Base-by-base conservation (phyloP, 30 jellyfish, hydroid and myxozoan species). In the Pelagia noctiluca region DNA sequence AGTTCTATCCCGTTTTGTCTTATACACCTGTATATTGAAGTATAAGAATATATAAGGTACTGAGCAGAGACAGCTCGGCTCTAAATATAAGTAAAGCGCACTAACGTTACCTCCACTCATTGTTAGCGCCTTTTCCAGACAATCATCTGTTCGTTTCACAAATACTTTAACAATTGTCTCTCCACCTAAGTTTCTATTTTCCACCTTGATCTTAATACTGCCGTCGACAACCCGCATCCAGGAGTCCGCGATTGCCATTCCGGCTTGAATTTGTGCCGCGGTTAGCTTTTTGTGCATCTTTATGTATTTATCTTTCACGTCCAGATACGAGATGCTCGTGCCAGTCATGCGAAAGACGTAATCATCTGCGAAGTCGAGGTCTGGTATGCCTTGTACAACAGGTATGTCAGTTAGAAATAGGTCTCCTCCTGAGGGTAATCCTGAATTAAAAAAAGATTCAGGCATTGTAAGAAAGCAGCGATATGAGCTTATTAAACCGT, bases 171-270 rank as follows among this genome's bases (percentile, higher is more conserved):
- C 68, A 19, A 52, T 52, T 3, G 68, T 52, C 26, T 52, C 68
- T 5, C 12, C 28, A 19, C n/a, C n/a, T n/a, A 30, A 30, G 68
- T 19, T 3, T 2, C 7, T 8, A 19, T 52, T 52, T 52, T 52
- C 68, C 7, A 52, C 21, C 26, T 52, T 19, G 26, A 52, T 52
- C 16, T 52, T 52, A 2, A 52, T 52, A 3, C 2, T 19, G 7
- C 68, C 68, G 26, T 52, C 68, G 2, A 30, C 68, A 3, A 52
- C 26, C 26, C 68, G 16, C 68, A 52, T 52, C 68, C 68, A 52
- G 2, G 68, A 52, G 7, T 52, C 26, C 4, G 7, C 4, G 4
- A 30, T 8, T 3, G 12, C 21, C 7, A 3, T 19, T 52, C 4
- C 21, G 7, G 26, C 28, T 19, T 52, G 68, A 16, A 16, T 42